Percentiles rank a stretch among this genome's conserved stretches.
Conservation (phyloP, 2,797 vertebrate species). For the Muraenolepis orangiensis region DNA sequence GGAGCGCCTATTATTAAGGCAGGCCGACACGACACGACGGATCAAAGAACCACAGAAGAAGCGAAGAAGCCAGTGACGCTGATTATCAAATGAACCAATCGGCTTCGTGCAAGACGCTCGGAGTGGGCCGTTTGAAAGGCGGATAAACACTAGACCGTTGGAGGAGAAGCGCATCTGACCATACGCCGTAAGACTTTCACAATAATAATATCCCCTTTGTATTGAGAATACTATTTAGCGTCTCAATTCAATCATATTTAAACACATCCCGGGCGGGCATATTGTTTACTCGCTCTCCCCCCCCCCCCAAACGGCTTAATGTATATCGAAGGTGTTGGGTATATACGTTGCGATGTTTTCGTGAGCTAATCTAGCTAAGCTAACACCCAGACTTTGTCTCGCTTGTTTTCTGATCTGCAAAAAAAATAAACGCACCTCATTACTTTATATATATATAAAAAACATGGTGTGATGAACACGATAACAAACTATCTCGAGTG, state of each 20-base stretch:
- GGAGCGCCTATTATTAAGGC: no score
- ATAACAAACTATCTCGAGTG: neutral
- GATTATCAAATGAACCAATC: no score
- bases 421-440: neutral
- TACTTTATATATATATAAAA: no score
- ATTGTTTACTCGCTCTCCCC: neutral
- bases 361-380: neutral
- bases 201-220: no score
- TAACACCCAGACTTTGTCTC: neutral
- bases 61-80: no score
- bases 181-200: neutral
- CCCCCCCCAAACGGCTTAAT: neutral
- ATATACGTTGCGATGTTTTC: neutral
- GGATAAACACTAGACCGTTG: slow-evolving; percentile 4
- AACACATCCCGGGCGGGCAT: no score
- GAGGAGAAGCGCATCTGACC: neutral
- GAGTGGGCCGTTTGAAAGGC: slow-evolving; percentile 85
- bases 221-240: neutral
- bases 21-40: no score
- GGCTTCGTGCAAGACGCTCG: no score
- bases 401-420: neutral
- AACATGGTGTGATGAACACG: neutral
- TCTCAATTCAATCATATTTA: neutral
- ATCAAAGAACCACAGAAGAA: no score
- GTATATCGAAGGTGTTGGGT: no score